These are phyloP conservation scores for Calephelis nemesis DNA, from an alignment of 1,140 invertebrate species.

Conservation along the genomic window DNA sequence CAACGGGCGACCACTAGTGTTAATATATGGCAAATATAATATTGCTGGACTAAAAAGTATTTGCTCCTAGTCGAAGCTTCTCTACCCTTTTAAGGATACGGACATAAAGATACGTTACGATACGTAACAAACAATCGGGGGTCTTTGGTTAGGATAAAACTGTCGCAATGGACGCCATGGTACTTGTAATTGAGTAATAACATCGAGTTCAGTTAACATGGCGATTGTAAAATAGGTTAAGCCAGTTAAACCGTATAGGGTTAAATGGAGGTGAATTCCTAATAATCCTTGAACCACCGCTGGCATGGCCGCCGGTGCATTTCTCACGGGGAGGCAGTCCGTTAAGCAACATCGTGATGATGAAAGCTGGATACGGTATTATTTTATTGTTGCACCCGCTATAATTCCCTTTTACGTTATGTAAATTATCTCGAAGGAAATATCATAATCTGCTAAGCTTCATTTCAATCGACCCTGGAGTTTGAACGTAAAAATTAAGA, in stretches of 20 bases:
- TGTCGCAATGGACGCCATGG: too few relatives aligned
- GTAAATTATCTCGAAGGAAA: neutral
- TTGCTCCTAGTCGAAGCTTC: too few relatives aligned
- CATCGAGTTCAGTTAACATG: neutral
- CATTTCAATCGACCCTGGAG: neutral
- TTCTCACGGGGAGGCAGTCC: constrained; percentile 52
- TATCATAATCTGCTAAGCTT: neutral
- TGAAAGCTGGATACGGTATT: neutral
- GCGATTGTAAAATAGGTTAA: constrained; percentile 1
- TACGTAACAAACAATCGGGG: too few relatives aligned
- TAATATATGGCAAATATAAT: too few relatives aligned
- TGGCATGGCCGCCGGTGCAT: constrained; percentile 42
- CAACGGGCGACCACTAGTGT: too few relatives aligned
- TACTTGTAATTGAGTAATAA: neutral
- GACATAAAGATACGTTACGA: too few relatives aligned
- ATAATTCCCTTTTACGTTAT: too few relatives aligned
- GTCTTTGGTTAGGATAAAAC: too few relatives aligned
- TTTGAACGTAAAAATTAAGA: too few relatives aligned
- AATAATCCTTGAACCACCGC: constrained; percentile 49
- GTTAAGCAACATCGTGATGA: constrained; percentile 21
- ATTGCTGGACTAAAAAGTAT: too few relatives aligned
- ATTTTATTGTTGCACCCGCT: neutral
- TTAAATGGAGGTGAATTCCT: constrained; percentile 39
- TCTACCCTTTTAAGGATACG: too few relatives aligned
- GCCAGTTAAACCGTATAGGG: neutral